Percentiles rank a stretch among this genome's conserved stretches.
Conservation (phyloP, 2,888 invertebrate genomes). For the Diachrysia chrysitis region DNA sequence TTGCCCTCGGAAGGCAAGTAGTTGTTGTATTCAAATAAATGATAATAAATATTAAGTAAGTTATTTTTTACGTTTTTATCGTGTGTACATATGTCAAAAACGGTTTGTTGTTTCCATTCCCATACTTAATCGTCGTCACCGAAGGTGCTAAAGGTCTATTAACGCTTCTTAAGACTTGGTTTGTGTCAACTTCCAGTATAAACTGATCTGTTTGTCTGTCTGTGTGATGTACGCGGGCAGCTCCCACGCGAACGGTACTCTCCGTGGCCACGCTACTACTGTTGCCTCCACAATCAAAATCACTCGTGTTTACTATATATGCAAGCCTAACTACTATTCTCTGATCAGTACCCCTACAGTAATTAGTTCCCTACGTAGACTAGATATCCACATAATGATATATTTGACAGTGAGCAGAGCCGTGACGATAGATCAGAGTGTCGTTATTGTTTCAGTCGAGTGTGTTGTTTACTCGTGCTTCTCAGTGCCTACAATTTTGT, state of each 20-base stretch:
- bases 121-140: conserved; percentile 83
- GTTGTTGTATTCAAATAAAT: conserved; percentile 89
- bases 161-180: conserved; percentile 83
- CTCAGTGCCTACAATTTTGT: conserved; percentile 77
- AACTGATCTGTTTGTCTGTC: conserved; percentile 65
- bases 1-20: conserved; percentile 86
- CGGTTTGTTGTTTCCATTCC: conserved; percentile 85
- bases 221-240: conserved; percentile 47
- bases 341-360: conserved; percentile 49
- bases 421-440: conserved; percentile 63
- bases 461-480: conserved; percentile 72
- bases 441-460: conserved; percentile 75
- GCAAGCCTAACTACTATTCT: conserved; percentile 53
- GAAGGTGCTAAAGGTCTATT: conserved; percentile 89
- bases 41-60: conserved; percentile 89
- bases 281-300: conserved; percentile 57
- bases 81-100: conserved; percentile 86
- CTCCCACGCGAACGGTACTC: conserved; percentile 19
- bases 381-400: conserved; percentile 42
- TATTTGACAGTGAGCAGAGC: conserved; percentile 57
- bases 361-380: conserved; percentile 39
- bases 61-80: conserved; percentile 90
- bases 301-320: conserved; percentile 57
- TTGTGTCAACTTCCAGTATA: conserved; percentile 66
- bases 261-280: conserved; percentile 37